Base-by-base conservation (phyloP, 2,888 invertebrate species). In the Lymantria dispar region DNA sequence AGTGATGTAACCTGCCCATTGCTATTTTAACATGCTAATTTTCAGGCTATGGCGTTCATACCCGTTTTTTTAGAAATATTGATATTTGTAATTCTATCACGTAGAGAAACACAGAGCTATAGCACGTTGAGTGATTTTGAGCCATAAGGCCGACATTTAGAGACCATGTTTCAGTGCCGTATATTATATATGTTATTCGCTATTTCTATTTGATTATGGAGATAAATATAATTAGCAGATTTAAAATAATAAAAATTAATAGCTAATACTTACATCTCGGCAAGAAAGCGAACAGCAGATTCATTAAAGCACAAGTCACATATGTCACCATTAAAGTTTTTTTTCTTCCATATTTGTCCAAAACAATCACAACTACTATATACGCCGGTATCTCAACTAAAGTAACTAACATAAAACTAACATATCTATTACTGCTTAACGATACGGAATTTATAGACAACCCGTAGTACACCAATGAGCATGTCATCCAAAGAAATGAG, bases 401-500 rank as follows among this genome's bases (percentile, higher is more conserved):
- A 74, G 78, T 94, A 85, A 80, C 93, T 80, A 74, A 86, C 68
- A 96, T 95, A 69, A 96, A 97, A 77, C 96, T 96, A 31, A 95
- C 78, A 72, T 96, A 96, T 72, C 93, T 94, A 72, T 96, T 94
- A 10, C 95, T 95, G 60, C 94, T 93, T 51, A 97, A 80, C 0
- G 94, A 92, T 8, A 96, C 95, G 0, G 96, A 94, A 78, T 96
- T 96, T 50, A 97, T 91, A 0, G 95, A 95, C 39, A 97, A 75
- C 0, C 97, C 97, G 63, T 96, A 96, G 76, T 96, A 97, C 2
- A 96, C 94, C 52, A 96, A 92, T 0, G 95, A 94, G 68, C 95
- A 96, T 0, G 96, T 95, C 64, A 96, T 92, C 96, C 96, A 96
- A 64, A 95, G 93, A 64, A 96, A 93, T 12, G 95, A 95, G 57